Evolutionary conservation across 2,797 vertebrate species (phyloP), one percentile per base, ranked within the genome.

Genomic region (Cossypha niveicapilla): DNA sequence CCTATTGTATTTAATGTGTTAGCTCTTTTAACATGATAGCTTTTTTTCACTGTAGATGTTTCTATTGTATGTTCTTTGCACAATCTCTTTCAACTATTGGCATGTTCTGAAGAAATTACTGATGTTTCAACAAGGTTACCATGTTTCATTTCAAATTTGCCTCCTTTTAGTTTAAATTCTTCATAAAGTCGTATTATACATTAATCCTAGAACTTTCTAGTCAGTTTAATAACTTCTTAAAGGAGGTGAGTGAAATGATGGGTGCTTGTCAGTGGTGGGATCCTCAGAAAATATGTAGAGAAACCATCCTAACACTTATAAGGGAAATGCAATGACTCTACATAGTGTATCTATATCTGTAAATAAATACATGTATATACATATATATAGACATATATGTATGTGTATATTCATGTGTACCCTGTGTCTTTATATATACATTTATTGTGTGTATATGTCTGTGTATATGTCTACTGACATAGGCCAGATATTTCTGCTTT

Each of bases 291-390:
- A 68, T 8, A 30, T 7, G 4, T 8, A 35, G 1, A 1, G n/a
- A 88, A 91, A 32, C 2, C 3, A n/a, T 61, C 32, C n/a, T 68
- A 74, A n/a, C 37, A 19, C 7, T 6, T 32, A 2, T 4, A 57
- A 27, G 2, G 3, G 17, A 72, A 61, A 54, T 27, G 4, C 2
- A 76, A 17, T 25, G 10, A 48, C 10, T 74, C 9, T 54, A 3
- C 2, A 23, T 12, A 28, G 1, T 37, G 2, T 35, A 28, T 42
- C 4, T 44, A 4, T 22, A 6, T 47, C 10, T 24, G 7, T 18
- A 76, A 48, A 57, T n/a, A 75, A 61, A 65, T 6, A 42, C 9
- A 14, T 7, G 8, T 19, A 2, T 58, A 27, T n/a, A 32, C 25
- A 6, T 3, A 34, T 54, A 17, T 21, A 18, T 41, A 34, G 4